Percentiles rank a stretch among this genome's conserved stretches.
phyloP scores from a whole-genome alignment of 2,888 invertebrate species.

The Leistus spinibarbis region DNA sequence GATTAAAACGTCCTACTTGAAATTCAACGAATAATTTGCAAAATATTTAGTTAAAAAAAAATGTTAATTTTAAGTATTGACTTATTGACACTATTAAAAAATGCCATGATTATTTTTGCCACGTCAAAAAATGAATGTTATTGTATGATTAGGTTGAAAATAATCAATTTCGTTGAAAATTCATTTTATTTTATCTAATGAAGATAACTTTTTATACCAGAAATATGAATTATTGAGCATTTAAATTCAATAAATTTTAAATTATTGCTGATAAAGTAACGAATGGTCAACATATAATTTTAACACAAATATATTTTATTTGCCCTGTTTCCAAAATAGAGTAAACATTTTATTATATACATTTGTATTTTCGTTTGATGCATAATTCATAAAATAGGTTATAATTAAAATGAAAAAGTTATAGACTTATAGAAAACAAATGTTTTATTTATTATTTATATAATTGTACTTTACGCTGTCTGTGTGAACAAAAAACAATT shows the following conservation, averaged over 20 bases:
- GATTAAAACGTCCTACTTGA: not conserved
- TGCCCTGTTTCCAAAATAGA: too few relatives aligned
- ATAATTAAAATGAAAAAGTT: too few relatives aligned
- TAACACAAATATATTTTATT: too few relatives aligned
- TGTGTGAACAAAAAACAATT: too few relatives aligned
- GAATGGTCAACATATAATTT: not conserved
- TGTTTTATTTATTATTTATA: too few relatives aligned
- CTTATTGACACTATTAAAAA: not conserved
- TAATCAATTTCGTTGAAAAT: not conserved
- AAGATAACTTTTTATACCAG: not conserved
- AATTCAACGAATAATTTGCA: not conserved
- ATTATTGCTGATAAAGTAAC: not conserved
- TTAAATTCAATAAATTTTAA: not conserved
- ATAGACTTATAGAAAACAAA: too few relatives aligned
- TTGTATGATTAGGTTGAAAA: not conserved
- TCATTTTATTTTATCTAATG: not conserved
- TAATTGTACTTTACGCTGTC: too few relatives aligned
- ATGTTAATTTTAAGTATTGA: too few relatives aligned
- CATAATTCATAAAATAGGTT: too few relatives aligned
- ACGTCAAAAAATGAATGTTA: not conserved
- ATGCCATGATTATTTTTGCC: not conserved
- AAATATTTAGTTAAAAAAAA: too few relatives aligned
- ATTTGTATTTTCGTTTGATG: too few relatives aligned
- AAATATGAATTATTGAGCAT: not conserved
- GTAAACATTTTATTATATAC: too few relatives aligned